Percentiles rank a stretch among this genome's conserved stretches.
Evolutionary conservation across 1,140 invertebrate species (phyloP).

Genomic region (Zaprionus camerounensis): DNA sequence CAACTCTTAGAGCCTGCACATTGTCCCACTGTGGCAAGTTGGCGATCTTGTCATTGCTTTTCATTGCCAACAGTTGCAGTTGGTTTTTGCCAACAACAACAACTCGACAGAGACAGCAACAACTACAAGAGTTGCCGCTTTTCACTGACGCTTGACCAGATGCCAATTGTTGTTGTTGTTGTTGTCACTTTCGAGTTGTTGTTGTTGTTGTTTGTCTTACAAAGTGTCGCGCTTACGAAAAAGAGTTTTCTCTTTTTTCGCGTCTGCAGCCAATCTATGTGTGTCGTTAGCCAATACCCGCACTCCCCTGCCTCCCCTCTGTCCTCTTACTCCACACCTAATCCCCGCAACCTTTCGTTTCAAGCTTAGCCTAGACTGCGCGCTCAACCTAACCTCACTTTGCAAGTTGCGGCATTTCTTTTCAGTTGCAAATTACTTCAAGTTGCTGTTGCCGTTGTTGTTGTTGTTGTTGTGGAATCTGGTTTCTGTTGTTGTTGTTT

Average conservation of each 20-base stretch:
- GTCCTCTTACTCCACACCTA: neutral
- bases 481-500: slow-evolving; percentile 44
- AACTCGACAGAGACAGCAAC: neutral
- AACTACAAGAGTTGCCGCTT: slow-evolving; percentile 35
- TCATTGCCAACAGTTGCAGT: slow-evolving; percentile 39
- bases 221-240: slow-evolving; percentile 72
- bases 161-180: slow-evolving; percentile 30
- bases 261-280: slow-evolving; percentile 28
- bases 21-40: slow-evolving; percentile 5
- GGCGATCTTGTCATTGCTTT: slow-evolving; percentile 19
- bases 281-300: slow-evolving; percentile 9
- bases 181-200: slow-evolving; percentile 2
- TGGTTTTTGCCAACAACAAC: slow-evolving; percentile 16
- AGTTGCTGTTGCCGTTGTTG: slow-evolving; percentile 46
- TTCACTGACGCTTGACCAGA: slow-evolving; percentile 39
- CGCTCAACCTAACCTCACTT: slow-evolving; percentile 23
- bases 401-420: slow-evolving; percentile 66
- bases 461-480: slow-evolving; percentile 51
- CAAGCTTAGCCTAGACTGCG: slow-evolving; percentile 5
- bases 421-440: slow-evolving; percentile 77
- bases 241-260: slow-evolving; percentile 71
- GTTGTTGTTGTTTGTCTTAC: slow-evolving; percentile 37
- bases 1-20: neutral
- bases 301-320: neutral
- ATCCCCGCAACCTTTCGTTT: neutral